Conservation (phyloP, 2,888 invertebrate genomes). For the Graphium colonna region DNA sequence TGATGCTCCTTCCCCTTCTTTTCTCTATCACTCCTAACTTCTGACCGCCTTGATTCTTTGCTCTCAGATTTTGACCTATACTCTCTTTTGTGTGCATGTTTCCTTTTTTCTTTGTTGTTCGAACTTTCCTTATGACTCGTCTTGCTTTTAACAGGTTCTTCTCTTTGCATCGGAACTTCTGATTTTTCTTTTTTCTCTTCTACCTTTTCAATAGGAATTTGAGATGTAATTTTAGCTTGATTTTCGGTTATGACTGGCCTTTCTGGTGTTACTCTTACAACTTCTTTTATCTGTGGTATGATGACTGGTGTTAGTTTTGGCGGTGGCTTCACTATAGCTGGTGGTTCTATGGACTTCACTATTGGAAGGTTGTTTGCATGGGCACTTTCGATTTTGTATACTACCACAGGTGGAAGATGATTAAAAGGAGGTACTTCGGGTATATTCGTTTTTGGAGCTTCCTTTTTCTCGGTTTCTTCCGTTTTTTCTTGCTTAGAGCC, state of each 20-base stretch:
- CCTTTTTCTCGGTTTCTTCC: conserved; percentile 32
- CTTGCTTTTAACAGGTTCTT: not conserved
- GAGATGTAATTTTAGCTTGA: conserved; percentile 21
- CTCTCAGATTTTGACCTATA: conserved; percentile 48
- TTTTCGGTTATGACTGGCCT: conserved; percentile 26
- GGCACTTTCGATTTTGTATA: conserved; percentile 60
- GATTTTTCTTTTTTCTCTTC: conserved; percentile 30
- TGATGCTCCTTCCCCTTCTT: conserved; percentile 36
- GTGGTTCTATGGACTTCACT: conserved; percentile 38
- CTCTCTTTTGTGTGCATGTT: conserved; percentile 50
- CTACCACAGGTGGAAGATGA: conserved; percentile 49
- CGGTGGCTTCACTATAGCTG: conserved; percentile 33
- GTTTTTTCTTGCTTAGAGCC: conserved; percentile 36
- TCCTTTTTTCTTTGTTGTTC: conserved; percentile 45
- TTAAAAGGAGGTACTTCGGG: conserved; percentile 34
- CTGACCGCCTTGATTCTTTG: conserved; percentile 39
- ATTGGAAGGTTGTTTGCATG: conserved; percentile 41
- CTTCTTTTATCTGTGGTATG: conserved; percentile 25
- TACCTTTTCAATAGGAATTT: conserved; percentile 27
- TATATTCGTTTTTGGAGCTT: conserved; percentile 31
- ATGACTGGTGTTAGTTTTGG: conserved; percentile 26
- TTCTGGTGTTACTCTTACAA: conserved; percentile 26
- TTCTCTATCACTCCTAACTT: conserved; percentile 29
- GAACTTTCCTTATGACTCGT: conserved; percentile 33
- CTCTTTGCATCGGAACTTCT: conserved; percentile 3